Percentiles rank a stretch among this genome's conserved stretches.
Evolutionary conservation across 2,888 invertebrate species (phyloP).

Genomic region (Sepioteuthis lessoniana): DNA sequence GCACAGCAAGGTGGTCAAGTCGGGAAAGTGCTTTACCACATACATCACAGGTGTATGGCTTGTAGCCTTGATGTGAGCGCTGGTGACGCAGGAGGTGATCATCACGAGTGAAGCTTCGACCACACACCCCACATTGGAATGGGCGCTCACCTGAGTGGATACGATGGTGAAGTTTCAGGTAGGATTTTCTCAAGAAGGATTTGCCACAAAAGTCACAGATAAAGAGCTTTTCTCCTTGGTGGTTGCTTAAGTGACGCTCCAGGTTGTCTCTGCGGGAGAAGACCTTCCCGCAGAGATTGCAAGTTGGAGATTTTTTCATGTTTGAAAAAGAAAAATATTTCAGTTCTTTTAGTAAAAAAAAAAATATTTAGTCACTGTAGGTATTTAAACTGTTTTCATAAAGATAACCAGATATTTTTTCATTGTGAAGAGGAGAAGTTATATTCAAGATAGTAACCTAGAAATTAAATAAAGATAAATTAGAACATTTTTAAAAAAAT

Average conservation of each 20-base stretch:
- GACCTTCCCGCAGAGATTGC: not conserved
- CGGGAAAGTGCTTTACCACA: conserved; percentile 8
- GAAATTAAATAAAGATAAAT: too few species aligned
- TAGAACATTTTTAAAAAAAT: too few species aligned
- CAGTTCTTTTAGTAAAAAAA: too few species aligned
- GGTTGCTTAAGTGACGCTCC: conserved; percentile 8
- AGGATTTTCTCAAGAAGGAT: not conserved
- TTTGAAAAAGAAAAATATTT: not conserved
- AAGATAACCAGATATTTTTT: too few species aligned
- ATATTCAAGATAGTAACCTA: too few species aligned
- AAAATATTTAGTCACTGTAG: too few species aligned
- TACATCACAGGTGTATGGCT: conserved; percentile 25
- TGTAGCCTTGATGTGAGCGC: conserved; percentile 16
- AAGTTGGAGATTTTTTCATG: conserved; percentile 23
- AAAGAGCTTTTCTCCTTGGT: conserved; percentile 8
- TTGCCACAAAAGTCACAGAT: conserved; percentile 9
- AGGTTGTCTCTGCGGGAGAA: conserved; percentile 5
- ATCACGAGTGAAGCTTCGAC: not conserved
- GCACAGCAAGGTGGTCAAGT: conserved; percentile 36
- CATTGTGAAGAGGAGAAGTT: too few species aligned
- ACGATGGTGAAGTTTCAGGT: conserved; percentile 35
- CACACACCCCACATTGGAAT: conserved; percentile 37
- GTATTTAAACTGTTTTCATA: too few species aligned
- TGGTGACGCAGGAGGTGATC: not conserved
- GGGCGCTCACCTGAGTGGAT: conserved; percentile 34